phyloP scores from a whole-genome alignment of 2,797 vertebrate genomes.

The Epinephelus coioides region DNA sequence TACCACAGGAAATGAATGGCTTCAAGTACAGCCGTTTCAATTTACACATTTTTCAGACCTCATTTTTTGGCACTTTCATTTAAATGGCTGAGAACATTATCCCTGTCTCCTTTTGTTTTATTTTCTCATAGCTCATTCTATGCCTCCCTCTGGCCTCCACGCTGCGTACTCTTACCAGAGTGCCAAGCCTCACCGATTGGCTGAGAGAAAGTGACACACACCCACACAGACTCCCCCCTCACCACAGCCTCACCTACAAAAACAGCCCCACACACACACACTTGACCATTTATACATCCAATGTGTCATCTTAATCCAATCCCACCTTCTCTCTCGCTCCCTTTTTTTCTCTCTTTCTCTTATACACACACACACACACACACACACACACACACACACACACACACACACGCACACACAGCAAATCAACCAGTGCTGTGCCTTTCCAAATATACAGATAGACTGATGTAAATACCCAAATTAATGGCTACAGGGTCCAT shows the following conservation, averaged over 20 bases:
- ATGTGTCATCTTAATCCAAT: neutral
- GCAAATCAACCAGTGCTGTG: neutral
- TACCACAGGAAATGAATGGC: slow-evolving; percentile 81
- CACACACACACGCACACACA: neutral
- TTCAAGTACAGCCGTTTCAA: slow-evolving; percentile 72
- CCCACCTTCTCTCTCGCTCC: neutral
- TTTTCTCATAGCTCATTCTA: slow-evolving; percentile 54
- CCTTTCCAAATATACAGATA: neutral
- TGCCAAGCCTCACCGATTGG: slow-evolving; percentile 31
- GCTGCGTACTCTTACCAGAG: slow-evolving; percentile 22
- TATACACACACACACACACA: too few relatives aligned
- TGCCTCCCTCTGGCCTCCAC: slow-evolving; percentile 14
- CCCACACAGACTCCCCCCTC: neutral
- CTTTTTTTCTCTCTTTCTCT: neutral
- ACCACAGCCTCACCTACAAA: neutral
- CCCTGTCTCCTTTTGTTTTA: slow-evolving; percentile 64
- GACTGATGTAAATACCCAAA: neutral
- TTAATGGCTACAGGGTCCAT: neutral
- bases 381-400: too few relatives aligned
- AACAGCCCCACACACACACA: neutral
- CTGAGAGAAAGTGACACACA: slow-evolving; percentile 28
- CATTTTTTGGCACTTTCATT: slow-evolving; percentile 67
- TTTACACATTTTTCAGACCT: slow-evolving; percentile 78
- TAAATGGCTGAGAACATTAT: slow-evolving; percentile 59
- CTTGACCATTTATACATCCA: neutral